These are phyloP conservation scores for Micropterix aruncella DNA, from an alignment of 2,888 invertebrate genomes.

Conservation along the genomic window DNA sequence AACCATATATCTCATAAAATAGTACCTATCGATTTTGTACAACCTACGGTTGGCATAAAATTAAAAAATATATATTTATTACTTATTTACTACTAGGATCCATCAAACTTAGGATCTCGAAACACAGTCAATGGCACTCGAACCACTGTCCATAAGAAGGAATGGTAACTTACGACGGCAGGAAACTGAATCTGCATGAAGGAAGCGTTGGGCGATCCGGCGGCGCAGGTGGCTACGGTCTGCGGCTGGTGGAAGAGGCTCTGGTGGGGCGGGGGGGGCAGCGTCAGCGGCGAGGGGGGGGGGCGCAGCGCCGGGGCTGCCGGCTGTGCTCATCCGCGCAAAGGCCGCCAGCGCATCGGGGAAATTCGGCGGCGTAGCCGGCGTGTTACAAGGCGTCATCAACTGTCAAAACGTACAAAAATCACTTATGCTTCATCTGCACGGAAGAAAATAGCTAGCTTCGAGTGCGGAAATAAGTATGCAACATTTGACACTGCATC, in stretches of 20 bases:
- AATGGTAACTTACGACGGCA: slow-evolving; percentile 26
- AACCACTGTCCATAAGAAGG: neutral
- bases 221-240: slow-evolving; percentile 25
- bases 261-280: slow-evolving; percentile 29
- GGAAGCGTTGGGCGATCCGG: slow-evolving; percentile 22
- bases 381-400: slow-evolving; percentile 89
- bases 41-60: no score
- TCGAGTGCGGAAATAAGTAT: no score
- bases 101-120: no score
- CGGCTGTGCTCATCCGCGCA: slow-evolving; percentile 69
- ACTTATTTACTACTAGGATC: no score
- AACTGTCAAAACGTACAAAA: no score
- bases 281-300: slow-evolving; percentile 19
- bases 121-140: no score
- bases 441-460: no score
- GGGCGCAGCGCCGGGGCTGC: slow-evolving; percentile 30
- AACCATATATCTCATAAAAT: no score
- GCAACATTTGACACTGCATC: no score
- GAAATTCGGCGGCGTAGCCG: slow-evolving; percentile 89
- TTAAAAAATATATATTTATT: no score
- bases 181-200: slow-evolving; percentile 27
- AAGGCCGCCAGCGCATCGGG: slow-evolving; percentile 82
- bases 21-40: no score
- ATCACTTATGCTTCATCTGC: no score
- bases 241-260: slow-evolving; percentile 19